Evolutionary conservation across 2,888 invertebrate species (phyloP), one percentile per base, ranked within the genome.

Genomic region (Ormyrus labotus): DNA sequence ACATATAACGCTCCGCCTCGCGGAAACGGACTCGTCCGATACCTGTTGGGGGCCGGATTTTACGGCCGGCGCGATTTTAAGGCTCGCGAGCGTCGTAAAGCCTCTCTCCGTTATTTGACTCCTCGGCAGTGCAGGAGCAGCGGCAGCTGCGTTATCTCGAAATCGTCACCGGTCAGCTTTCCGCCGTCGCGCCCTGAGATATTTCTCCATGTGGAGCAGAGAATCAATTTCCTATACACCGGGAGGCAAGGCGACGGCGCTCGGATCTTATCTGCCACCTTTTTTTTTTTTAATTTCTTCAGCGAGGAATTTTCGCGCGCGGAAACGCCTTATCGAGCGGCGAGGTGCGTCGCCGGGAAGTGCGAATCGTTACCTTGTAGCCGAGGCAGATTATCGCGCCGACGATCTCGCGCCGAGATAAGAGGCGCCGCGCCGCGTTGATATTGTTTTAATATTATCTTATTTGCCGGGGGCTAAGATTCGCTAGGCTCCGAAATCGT

Each of bases 51-150:
- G 34, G 34, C 34, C 61, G 53, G 63, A 74, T 73, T 80, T 80
- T 77, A 80, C 57, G 73, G 69, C 57, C 19, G 63, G 51, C 53
- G 71, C 61, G 69, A 77, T 77, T 77, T 81, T 68, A 76, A 76
- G 76, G 63, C 76, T 51, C 45, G 65, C 61, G 53, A n/a, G 53
- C 67, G 48, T 81, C 81, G 72, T 79, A 81, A 81, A 81, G 55
- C 64, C 50, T 9, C 45, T 53, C 50, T 63, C 61, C 60, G 45
- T 75, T 80, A 71, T 67, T 75, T 34, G 34, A 50, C 75, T 10
- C 47, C 64, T 48, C 55, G 34, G 34, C 34, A 34, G 34, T 34
- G 34, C 34, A 4, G 34, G 3, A 4, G 34, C 34, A 34, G 48
- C 64, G 57, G 8, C n/a, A 51, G n/a, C 48, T 13, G 63, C 58